Conservation (phyloP, 2,797 vertebrate species). For the Tauraco hartlaubi region DNA sequence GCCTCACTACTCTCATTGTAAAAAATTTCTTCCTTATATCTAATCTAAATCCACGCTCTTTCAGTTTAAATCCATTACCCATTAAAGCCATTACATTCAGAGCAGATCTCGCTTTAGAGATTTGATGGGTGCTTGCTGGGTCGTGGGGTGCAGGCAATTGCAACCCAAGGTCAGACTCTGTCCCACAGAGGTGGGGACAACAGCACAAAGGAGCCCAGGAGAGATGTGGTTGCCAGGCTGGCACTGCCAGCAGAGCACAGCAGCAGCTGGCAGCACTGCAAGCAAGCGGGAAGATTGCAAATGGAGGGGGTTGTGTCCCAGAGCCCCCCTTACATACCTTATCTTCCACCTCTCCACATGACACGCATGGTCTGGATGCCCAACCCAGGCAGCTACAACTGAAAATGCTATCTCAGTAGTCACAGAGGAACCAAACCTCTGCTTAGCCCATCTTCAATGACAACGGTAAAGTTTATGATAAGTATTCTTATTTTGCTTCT, state of each 20-base stretch:
- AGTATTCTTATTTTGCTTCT: not conserved
- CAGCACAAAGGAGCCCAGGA: not conserved
- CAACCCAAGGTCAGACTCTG: not conserved
- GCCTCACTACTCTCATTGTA: no score
- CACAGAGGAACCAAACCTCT: not conserved
- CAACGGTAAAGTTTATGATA: not conserved
- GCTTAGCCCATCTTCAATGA: not conserved
- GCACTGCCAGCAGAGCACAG: not conserved
- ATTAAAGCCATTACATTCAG: no score
- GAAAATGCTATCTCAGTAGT: not conserved
- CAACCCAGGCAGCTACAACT: not conserved
- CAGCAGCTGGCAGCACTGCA: not conserved
- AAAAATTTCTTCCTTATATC: no score
- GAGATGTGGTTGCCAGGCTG: not conserved
- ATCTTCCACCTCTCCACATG: not conserved
- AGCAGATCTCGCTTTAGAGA: not conserved
- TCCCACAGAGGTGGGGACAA: not conserved
- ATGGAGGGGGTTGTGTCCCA: not conserved
- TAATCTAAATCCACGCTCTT: no score
- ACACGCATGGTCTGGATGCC: accelerated
- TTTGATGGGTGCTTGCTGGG: not conserved
- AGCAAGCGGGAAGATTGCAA: not conserved
- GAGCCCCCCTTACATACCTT: not conserved
- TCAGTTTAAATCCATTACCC: no score
- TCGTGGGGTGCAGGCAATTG: accelerated